Evolutionary conservation across 2,797 vertebrate genomes (phyloP).

Genomic region (Acanthurus leucopareius): DNA sequence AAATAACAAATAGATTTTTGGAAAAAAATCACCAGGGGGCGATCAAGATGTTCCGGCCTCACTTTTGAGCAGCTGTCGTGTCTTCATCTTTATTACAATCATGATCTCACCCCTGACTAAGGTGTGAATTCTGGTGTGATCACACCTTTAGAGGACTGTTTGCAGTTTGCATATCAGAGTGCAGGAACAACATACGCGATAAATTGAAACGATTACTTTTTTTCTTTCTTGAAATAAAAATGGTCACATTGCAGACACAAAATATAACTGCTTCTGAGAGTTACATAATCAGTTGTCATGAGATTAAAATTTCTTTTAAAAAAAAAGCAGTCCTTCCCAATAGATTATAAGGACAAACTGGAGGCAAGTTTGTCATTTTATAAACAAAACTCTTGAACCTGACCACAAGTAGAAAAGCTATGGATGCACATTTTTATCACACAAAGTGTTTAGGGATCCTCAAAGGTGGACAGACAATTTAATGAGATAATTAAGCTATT

Average conservation of each 20-base stretch:
- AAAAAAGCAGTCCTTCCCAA: background rate
- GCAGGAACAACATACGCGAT: background rate
- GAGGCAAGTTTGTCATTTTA: background rate
- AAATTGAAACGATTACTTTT: background rate
- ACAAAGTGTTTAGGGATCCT: background rate
- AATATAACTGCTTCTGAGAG: background rate
- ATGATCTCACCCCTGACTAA: background rate
- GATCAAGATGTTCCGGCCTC: too few relatives aligned
- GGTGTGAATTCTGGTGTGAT: background rate
- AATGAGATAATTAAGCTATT: background rate
- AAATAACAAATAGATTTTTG: too few relatives aligned
- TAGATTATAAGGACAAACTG: background rate
- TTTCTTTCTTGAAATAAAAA: background rate
- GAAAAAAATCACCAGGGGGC: too few relatives aligned
- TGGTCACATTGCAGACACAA: background rate
- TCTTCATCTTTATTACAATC: too few relatives aligned
- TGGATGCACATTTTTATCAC: background rate
- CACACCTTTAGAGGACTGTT: background rate
- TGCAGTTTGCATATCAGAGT: background rate
- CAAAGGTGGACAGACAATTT: background rate
- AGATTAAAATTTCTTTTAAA: background rate
- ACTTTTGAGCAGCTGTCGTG: too few relatives aligned
- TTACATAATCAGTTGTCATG: background rate
- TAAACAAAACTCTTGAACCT: background rate
- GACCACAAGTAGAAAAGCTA: background rate